Conservation (phyloP, 2,113 vertebrate species). For the Ariopsis seemanni region DNA sequence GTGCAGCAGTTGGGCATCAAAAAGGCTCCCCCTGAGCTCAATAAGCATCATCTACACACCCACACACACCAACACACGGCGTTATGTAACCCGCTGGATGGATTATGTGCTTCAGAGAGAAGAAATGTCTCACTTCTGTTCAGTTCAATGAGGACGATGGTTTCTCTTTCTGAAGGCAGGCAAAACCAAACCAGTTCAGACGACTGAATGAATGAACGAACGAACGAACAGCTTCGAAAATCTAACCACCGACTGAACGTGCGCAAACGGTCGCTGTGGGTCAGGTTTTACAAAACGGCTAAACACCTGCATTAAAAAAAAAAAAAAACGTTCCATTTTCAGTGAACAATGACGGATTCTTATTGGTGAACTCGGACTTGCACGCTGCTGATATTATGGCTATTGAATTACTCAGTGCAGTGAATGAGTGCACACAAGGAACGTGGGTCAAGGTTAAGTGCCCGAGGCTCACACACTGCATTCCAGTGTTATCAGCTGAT, state of each 20-base stretch:
- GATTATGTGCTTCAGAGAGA: not conserved
- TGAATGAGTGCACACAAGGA: not conserved
- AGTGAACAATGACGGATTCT: not conserved
- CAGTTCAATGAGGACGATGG: not conserved
- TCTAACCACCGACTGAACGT: not conserved
- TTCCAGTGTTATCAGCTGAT: conserved; percentile 27
- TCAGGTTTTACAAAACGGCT: not conserved
- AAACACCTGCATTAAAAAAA: too few relatives aligned
- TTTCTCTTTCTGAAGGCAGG: not conserved
- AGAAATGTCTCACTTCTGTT: not conserved
- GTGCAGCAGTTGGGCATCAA: not conserved
- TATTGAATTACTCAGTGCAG: not conserved
- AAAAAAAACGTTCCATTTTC: not conserved
- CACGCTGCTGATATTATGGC: not conserved
- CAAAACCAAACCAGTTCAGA: not conserved
- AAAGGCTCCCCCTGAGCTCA: not conserved
- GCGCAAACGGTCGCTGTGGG: too few relatives aligned
- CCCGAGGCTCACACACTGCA: not conserved
- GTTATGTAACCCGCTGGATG: not conserved
- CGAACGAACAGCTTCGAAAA: not conserved
- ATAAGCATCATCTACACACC: not conserved
- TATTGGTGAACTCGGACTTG: too few relatives aligned
- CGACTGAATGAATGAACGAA: not conserved
- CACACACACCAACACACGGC: not conserved
- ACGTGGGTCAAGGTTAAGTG: not conserved